Evolutionary conservation across 2,113 vertebrate species (phyloP), one percentile per base, ranked within the genome.

Genomic region (Buteo buteo): DNA sequence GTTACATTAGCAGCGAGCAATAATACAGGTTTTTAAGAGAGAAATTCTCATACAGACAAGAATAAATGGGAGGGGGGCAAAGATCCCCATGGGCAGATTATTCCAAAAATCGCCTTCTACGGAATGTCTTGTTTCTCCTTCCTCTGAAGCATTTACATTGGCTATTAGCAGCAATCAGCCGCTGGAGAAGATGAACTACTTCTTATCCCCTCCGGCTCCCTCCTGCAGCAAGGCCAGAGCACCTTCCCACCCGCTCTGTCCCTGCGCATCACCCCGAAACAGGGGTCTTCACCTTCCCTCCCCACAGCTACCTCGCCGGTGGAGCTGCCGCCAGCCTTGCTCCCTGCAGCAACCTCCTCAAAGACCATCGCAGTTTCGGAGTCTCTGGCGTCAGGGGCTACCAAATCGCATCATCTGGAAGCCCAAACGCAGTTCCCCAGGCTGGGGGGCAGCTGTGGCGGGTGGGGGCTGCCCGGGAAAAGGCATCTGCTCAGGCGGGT

Each of bases 201-300:
- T 44, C n/a, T 59, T 24, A 13, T 31, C 36, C 50, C 42, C 10
- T 24, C 50, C 14, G 24, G 26, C 11, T 85, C 15, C 47, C 44
- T 67, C 18, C 57, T 32, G 69, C 64, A 86, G 32, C 45, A 20
- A 32, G 40, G 15, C 29, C 57, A 55, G n/a, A 84, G 52, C 45
- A 25, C 36, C 7, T 55, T 79, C 26, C 16, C 49, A 31, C 9
- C 34, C 8, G 0, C 70, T 29, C 57, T 26, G 32, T 55, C 44
- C 44, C 57, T 2, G 0, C 1, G 13, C 31, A 24, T 28, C 6
- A 2, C 24, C 47, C 54, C 2, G 2, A n/a, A 38, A 25, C 0
- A 6, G 11, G 13, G 55, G 2, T 44, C 54, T 78, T n/a, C 61
- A 42, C 61, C 45, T 15, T 50, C 40, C 40, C 24, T 44, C 24